Evolutionary conservation across 1,140 invertebrate genomes (phyloP).

Genomic region (Arctopsyche grandis): DNA sequence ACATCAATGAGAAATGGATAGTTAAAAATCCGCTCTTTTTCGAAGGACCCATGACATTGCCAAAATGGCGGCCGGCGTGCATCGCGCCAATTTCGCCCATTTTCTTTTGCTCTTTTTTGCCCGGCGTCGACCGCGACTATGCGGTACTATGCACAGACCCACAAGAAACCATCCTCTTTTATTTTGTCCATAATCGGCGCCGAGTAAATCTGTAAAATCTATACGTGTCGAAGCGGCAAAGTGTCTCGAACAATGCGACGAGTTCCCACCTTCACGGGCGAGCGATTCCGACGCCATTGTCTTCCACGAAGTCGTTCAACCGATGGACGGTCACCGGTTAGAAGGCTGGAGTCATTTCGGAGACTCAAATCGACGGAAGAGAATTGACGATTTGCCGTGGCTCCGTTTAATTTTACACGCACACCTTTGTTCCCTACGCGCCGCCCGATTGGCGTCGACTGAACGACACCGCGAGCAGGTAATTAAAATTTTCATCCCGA

Average conservation of each 20-base stretch:
- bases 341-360: conserved; percentile 13
- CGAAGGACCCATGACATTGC: not conserved
- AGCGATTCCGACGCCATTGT: conserved; percentile 48
- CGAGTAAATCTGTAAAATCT: conserved; percentile 3
- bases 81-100: not conserved
- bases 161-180: not conserved
- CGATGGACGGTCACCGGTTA: conserved; percentile 14
- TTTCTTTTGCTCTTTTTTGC: not conserved
- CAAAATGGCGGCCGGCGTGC: not conserved
- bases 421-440: not conserved
- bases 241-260: conserved; percentile 43
- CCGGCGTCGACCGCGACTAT: not conserved
- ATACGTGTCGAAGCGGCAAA: conserved; percentile 24
- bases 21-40: not conserved
- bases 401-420: not conserved
- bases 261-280: conserved; percentile 49
- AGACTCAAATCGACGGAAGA: not conserved
- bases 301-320: conserved; percentile 35
- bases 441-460: too few species aligned
- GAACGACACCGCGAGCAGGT: too few species aligned
- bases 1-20: too few species aligned
- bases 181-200: not conserved
- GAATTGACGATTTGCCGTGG: conserved; percentile 26
- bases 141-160: too few species aligned
- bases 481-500: too few species aligned